phyloP scores from a whole-genome alignment of 2,113 vertebrate species.

The Enhydra lutris region DNA sequence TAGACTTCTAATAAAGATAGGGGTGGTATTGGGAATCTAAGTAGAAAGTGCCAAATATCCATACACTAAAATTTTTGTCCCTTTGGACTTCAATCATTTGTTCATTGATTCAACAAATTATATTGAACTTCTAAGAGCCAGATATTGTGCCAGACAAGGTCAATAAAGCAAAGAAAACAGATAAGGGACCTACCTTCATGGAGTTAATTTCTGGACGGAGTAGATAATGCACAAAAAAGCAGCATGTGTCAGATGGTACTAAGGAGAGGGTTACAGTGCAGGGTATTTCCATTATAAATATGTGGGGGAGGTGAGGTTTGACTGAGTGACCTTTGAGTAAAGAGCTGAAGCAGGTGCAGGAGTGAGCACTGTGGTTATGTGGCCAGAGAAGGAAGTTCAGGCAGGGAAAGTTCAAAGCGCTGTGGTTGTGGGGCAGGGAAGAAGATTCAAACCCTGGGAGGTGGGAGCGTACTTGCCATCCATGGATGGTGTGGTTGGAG shows the following conservation, averaged over 20 bases:
- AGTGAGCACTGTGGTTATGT: not conserved
- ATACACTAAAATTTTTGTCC: not conserved
- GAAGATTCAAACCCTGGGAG: not conserved
- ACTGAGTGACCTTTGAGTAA: not conserved
- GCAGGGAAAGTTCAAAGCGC: not conserved
- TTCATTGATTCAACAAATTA: not conserved
- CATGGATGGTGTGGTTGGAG: not conserved
- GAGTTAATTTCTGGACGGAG: not conserved
- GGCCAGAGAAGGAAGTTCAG: too few relatives aligned
- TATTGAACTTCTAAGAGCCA: not conserved
- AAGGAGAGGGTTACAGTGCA: not conserved
- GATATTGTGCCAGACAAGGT: not conserved
- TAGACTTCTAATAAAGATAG: not conserved
- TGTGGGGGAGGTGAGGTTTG: not conserved
- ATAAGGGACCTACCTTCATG: not conserved
- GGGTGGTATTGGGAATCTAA: not conserved
- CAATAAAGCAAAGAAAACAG: not conserved
- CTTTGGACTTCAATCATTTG: not conserved
- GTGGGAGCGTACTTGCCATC: not conserved
- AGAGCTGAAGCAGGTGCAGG: not conserved
- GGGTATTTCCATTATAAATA: not conserved
- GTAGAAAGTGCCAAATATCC: not conserved
- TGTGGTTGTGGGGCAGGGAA: not conserved
- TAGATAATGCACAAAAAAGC: not conserved
- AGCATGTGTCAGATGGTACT: not conserved